Evolutionary conservation across 2,797 vertebrate species (phyloP).

Genomic region (Neomorphus geoffroyi): DNA sequence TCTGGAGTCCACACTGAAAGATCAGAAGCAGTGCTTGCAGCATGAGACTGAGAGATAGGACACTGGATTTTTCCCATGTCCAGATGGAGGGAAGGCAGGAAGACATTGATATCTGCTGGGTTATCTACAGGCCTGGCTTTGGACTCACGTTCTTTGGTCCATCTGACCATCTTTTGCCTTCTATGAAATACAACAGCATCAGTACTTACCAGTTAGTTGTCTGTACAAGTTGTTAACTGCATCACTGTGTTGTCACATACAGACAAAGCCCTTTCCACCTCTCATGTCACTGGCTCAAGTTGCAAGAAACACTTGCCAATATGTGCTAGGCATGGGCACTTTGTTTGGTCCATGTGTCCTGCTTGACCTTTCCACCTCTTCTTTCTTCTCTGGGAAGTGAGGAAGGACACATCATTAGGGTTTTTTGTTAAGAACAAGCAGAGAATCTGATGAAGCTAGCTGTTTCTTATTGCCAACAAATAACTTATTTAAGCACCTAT

Average conservation of each 20-base stretch:
- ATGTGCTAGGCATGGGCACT: not conserved
- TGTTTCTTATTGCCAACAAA: not conserved
- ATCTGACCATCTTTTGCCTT: not conserved
- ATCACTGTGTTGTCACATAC: accelerated
- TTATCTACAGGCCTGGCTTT: not conserved
- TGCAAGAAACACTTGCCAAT: not conserved
- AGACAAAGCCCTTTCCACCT: not conserved
- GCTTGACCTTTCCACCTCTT: not conserved
- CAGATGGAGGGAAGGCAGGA: not conserved
- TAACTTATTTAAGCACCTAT: not conserved
- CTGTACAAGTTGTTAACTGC: not conserved
- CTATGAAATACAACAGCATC: accelerated
- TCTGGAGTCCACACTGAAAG: not conserved
- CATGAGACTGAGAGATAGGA: not conserved
- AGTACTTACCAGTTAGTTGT: not conserved
- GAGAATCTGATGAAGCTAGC: not conserved
- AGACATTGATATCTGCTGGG: not conserved
- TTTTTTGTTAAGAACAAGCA: not conserved
- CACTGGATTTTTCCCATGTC: not conserved
- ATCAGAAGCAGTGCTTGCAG: not conserved
- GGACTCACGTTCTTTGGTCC: not conserved
- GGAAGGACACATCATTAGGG: not conserved
- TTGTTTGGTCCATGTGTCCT: not conserved
- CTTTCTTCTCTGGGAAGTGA: not conserved
- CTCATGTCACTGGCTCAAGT: accelerated